A percentile compares a stretch with the other conserved stretches of the same genome.
Conservation (phyloP, 2,113 vertebrate species). For the Phaethornis superciliosus region DNA sequence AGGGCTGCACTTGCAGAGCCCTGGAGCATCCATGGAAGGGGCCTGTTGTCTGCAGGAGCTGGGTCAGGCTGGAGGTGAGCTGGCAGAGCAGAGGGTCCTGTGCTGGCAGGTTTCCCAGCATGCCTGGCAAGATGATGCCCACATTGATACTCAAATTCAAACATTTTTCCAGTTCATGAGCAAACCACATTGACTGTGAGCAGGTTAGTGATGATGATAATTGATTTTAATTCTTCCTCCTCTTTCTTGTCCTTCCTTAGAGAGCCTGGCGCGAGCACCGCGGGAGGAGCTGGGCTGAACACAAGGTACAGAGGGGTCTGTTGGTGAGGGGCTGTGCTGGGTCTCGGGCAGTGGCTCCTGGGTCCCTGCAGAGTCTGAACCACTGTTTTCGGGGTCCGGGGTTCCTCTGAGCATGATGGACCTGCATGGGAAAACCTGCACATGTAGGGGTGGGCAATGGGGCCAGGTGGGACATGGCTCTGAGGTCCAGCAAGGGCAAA, state of each 20-base stretch:
- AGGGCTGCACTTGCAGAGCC: too few species aligned
- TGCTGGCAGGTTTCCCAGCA: neutral
- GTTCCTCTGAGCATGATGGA: neutral
- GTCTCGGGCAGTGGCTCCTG: neutral
- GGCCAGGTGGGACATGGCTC: accelerated
- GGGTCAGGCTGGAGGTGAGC: accelerated
- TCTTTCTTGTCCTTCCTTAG: slow-evolving; percentile 62
- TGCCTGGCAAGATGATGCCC: neutral
- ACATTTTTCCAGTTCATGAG: neutral
- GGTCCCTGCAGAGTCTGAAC: neutral
- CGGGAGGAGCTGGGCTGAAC: slow-evolving; percentile 66
- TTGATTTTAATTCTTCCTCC: slow-evolving; percentile 53
- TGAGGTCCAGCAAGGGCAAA: neutral
- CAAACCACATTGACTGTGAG: neutral
- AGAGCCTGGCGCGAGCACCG: slow-evolving; percentile 40
- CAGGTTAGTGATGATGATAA: neutral
- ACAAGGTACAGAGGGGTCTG: slow-evolving; percentile 63
- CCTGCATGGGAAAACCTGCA: neutral
- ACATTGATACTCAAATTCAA: accelerated
- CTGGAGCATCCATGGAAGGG: too few species aligned
- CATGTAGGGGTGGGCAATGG: neutral
- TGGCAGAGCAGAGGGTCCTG: neutral
- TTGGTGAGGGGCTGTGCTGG: neutral
- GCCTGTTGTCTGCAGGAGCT: accelerated
- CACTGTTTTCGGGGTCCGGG: neutral